These are phyloP conservation scores for Hippasteria phrygiana DNA, from an alignment of 53 echinoderm and acorn worm species.

Conservation along the genomic window DNA sequence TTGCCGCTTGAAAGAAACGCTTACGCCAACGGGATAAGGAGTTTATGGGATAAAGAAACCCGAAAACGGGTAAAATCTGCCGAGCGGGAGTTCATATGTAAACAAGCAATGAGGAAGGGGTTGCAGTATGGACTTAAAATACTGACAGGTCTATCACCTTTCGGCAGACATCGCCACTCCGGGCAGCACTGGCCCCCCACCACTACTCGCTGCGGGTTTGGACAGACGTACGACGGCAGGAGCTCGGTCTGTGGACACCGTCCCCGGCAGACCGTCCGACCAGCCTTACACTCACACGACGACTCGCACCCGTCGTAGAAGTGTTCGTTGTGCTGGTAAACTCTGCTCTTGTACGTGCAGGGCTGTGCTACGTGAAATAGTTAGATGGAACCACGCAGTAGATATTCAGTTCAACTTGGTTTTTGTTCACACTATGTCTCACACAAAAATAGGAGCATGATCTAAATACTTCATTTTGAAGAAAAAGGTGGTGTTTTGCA, in stretches of 20 bases:
- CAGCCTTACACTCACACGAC: conserved; percentile 84
- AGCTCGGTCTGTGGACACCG: conserved; percentile 86
- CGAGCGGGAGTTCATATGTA: too few relatives aligned
- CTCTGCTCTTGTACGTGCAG: conserved; percentile 83
- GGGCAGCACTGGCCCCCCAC: conserved; percentile 92
- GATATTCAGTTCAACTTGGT: too few relatives aligned
- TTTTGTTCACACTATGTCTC: too few relatives aligned
- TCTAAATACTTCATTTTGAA: too few relatives aligned
- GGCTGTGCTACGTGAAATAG: conserved; percentile 78
- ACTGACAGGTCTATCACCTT: conserved; percentile 55
- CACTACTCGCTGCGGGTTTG: conserved; percentile 84
- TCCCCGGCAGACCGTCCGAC: conserved; percentile 85
- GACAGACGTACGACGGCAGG: conserved; percentile 82
- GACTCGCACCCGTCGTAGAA: conserved; percentile 92
- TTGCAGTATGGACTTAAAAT: too few relatives aligned
- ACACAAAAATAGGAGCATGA: too few relatives aligned
- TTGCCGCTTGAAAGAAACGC: too few relatives aligned
- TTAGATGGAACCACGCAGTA: neutral
- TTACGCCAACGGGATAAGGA: too few relatives aligned
- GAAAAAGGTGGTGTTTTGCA: too few relatives aligned
- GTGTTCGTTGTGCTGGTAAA: conserved; percentile 81
- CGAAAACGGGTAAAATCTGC: too few relatives aligned
- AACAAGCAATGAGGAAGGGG: too few relatives aligned
- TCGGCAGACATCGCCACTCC: conserved; percentile 90
- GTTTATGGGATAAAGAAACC: too few relatives aligned